phyloP scores from a whole-genome alignment of 1,140 invertebrate genomes.

The Hyposmocoma kahamanoa region DNA sequence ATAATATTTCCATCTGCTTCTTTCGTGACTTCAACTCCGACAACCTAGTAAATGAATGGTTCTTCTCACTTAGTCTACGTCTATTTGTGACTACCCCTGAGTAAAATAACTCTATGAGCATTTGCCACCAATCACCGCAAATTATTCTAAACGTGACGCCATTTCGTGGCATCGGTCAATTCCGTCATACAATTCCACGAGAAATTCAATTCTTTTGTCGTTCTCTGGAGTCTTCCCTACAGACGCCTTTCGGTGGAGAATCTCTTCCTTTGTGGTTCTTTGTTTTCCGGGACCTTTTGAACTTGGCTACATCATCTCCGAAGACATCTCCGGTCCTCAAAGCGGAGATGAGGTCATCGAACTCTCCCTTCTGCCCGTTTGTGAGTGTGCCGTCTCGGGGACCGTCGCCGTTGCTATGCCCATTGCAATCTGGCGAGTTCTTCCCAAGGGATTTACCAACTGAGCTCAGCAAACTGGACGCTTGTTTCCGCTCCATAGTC shows the following conservation, averaged over 20 bases:
- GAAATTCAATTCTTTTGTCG: conserved; percentile 62
- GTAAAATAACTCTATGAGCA: too few relatives aligned
- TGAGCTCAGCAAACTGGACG: conserved; percentile 80
- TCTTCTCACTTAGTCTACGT: not conserved
- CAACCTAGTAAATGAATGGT: not conserved
- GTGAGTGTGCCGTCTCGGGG: conserved; percentile 46
- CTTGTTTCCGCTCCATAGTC: conserved; percentile 90
- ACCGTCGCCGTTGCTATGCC: conserved; percentile 54
- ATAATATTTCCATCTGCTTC: not conserved
- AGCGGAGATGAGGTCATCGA: conserved; percentile 97
- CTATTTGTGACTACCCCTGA: too few relatives aligned
- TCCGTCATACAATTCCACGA: not conserved
- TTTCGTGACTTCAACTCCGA: not conserved
- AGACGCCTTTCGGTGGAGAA: conserved; percentile 76
- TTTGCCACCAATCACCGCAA: too few relatives aligned
- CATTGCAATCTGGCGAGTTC: conserved; percentile 69
- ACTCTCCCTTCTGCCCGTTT: conserved; percentile 86
- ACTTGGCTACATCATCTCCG: conserved; percentile 96
- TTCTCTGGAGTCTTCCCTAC: conserved; percentile 83
- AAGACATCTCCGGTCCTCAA: conserved; percentile 97
- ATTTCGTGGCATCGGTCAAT: too few relatives aligned
- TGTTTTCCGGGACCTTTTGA: conserved; percentile 85
- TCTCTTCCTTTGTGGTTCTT: conserved; percentile 74
- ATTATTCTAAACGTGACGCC: not conserved
- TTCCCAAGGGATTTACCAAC: conserved; percentile 75